Percentiles rank a stretch among this genome's conserved stretches.
Conservation (phyloP, 2,113 vertebrate species). For the Heloderma charlesbogerti region DNA sequence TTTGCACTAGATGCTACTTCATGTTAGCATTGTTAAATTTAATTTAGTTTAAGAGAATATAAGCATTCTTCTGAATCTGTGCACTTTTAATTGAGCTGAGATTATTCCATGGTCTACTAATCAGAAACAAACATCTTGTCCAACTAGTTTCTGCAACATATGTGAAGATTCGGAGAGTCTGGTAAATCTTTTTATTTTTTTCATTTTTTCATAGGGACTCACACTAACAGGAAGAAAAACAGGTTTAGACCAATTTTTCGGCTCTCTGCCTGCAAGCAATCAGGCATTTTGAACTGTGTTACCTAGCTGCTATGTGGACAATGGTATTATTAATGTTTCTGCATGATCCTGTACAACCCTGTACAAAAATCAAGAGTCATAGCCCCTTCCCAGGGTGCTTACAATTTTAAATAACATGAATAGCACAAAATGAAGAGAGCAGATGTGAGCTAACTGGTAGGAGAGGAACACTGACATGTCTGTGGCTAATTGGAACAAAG, state of each 20-base stretch:
- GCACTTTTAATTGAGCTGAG: slow-evolving; percentile 37
- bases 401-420: background rate
- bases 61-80: slow-evolving; percentile 35
- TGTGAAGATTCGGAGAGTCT: background rate
- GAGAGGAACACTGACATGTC: background rate
- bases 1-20: slow-evolving; percentile 5
- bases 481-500: background rate
- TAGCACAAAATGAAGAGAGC: background rate
- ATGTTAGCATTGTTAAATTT: slow-evolving; percentile 10
- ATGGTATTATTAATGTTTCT: background rate
- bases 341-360: no score
- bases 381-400: background rate
- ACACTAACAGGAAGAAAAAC: background rate
- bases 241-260: slow-evolving; percentile 17
- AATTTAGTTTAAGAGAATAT: slow-evolving; percentile 4
- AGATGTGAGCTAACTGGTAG: background rate
- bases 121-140: slow-evolving; percentile 49
- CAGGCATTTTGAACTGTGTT: background rate
- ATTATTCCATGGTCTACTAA: slow-evolving; percentile 38
- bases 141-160: slow-evolving; percentile 27
- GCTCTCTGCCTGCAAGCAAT: background rate
- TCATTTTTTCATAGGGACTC: slow-evolving; percentile 6
- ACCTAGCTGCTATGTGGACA: background rate
- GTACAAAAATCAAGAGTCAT: background rate
- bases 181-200: slow-evolving; percentile 30